Base-by-base conservation (phyloP, 1,140 invertebrate genomes). In the Panagrolaimus sp. region DNA sequence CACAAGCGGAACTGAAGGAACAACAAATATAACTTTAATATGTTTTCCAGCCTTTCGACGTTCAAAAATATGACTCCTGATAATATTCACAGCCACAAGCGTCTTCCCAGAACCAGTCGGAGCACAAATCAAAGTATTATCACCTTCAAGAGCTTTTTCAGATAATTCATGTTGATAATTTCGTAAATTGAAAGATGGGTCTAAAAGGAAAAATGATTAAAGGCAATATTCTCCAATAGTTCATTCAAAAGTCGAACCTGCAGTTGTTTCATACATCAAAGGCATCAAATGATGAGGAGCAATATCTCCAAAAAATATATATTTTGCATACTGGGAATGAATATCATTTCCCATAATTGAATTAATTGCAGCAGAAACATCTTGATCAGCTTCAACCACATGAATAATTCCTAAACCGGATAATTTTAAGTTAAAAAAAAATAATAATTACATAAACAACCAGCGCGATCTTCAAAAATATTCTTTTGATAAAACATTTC, bases 61-160 rank as follows among this genome's bases (percentile, higher is more conserved):
- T 8, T 32, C 6, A 7, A 63, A 43, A 28, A 69, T 15, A 17
- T 26, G 63, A 43, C 24, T 17, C 63, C 72, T 28, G 43, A 82
- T 80, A 24, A 82, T 76, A 43, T 82, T 68, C 6, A 70, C 69
- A 2, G 78, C 78, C 28, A 82, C 73, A 17, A 78, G 38, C 0
- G 78, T 80, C 44, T 80, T 80, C n/a, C 78, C 78, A 28, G 72
- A 71, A n/a, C 79, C 78, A 21, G 78, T 80, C 21, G 78, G 78
- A 58, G 80, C 80, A 63, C 78, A 78, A 68, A 80, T 76, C 3
- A 80, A 70, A 26, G 71, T 74, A 28, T 80, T 82, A 44, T 65
- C 68, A 2, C 80, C 80, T 24, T 62, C 65, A n/a, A 82, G 69
- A 10, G 80, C 78, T n/a, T 64, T 44, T 28, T 66, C 52, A 8